A percentile compares a stretch with the other conserved stretches of the same genome.
Conservation (phyloP, 2,888 invertebrate species). For the Lampropteryx suffumata region DNA sequence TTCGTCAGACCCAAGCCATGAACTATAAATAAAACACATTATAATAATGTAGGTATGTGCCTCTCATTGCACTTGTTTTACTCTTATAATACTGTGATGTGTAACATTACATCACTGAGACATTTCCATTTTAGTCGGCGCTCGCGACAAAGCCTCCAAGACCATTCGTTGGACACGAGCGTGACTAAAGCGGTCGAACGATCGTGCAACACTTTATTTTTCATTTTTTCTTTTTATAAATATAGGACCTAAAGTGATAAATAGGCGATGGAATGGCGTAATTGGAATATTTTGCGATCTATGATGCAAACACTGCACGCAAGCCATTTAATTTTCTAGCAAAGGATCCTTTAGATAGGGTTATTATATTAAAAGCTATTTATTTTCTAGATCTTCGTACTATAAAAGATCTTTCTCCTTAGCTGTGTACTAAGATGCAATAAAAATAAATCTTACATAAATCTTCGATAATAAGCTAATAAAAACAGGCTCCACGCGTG, state of each 20-base stretch:
- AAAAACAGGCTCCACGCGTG: slow-evolving; percentile 7
- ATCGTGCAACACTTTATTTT: slow-evolving; percentile 25
- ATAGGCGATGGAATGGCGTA: slow-evolving; percentile 8
- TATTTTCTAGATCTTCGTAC: too few relatives aligned
- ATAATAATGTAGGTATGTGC: too few relatives aligned
- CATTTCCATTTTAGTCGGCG: slow-evolving; percentile 38
- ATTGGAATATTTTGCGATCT: slow-evolving; percentile 3
- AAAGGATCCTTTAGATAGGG: too few relatives aligned
- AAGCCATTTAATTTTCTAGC: too few relatives aligned
- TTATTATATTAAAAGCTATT: too few relatives aligned
- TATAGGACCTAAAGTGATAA: slow-evolving; percentile 7
- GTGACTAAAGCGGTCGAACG: slow-evolving; percentile 20
- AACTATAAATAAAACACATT: not conserved
- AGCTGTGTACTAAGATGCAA: too few relatives aligned
- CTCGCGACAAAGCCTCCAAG: slow-evolving; percentile 15
- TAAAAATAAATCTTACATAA: too few relatives aligned
- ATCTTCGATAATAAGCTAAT: not conserved
- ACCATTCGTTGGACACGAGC: slow-evolving; percentile 23
- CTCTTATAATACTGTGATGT: slow-evolving; percentile 12
- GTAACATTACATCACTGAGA: slow-evolving; percentile 35
- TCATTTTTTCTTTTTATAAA: slow-evolving; percentile 12
- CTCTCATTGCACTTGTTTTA: not conserved
- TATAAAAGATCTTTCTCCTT: too few relatives aligned
- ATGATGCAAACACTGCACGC: not conserved
- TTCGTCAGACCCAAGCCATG: not conserved